Base-by-base conservation (phyloP, 2,113 vertebrate genomes). In the Ictalurus furcatus region DNA sequence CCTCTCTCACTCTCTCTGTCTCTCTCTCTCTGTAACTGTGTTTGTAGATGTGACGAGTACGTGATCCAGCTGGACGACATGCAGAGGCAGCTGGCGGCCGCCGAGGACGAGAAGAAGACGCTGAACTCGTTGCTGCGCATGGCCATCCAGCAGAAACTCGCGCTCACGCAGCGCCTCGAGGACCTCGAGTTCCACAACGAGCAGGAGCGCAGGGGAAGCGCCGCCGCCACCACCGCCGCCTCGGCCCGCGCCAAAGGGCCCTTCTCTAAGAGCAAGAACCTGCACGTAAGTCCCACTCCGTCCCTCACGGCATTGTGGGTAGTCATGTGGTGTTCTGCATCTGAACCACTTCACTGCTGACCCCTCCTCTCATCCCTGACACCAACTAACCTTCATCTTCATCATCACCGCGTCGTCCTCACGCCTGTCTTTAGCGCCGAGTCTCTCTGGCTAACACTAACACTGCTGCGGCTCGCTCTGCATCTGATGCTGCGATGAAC, bases 181-280 rank as follows among this genome's bases (percentile, higher is more conserved):
- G 95, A 96, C 89, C 89, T 96, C 90, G 95, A 96, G 94, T 96
- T 96, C 58, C 97, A 99, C 93, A 97, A 99, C 0, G 98, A 99
- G 94, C 98, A 99, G 95, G 95, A 96, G 61, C 97, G 97, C 87
- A 96, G 98, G 92, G 97, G 93, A 90, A 96, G 94, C 76, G 95
- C 81, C 67, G 95, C 81, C 1, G 88, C 48, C 37, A 40, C 34
- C 34, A 34, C 34, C 34, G 44, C 44, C 23, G 23, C 87, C 8
- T 91, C 59, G n/a, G 87, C 92, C n/a, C 94, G 93, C 69, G 85
- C 95, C 93, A 99, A 98, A 93, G 92, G 96, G 0, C 34, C 95
- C 74, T 93, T 96, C 14, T 23, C 87, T 89, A 98, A 97, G 94
- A 94, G 95, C 95, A 98, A 97, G 92, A 94, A 92, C 90, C 97